A percentile compares a stretch with the other conserved stretches of the same genome.
phyloP scores from a whole-genome alignment of 2,888 invertebrate species.

The Polyploca ridens region DNA sequence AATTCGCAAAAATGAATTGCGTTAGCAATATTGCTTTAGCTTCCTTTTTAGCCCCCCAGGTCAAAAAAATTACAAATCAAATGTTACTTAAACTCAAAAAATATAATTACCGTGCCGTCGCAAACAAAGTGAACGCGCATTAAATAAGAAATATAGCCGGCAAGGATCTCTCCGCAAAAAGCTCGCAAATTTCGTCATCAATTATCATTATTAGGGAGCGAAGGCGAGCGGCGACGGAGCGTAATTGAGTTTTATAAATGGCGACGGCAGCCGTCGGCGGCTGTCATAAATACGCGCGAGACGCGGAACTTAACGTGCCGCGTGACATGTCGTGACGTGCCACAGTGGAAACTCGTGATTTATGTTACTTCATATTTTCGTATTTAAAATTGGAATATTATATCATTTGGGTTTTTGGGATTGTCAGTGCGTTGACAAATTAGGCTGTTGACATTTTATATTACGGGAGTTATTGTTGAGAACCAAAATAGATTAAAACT shows the following conservation, averaged over 20 bases:
- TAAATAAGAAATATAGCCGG: constrained; percentile 75
- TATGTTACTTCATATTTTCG: constrained; percentile 16
- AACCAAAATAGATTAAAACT: too few relatives aligned
- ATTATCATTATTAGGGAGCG: constrained; percentile 82
- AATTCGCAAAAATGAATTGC: too few relatives aligned
- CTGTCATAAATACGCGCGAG: constrained; percentile 58
- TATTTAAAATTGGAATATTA: constrained; percentile 6
- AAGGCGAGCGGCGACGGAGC: constrained; percentile 56
- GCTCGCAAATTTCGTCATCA: constrained; percentile 84
- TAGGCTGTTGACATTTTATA: neutral
- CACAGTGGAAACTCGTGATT: constrained; percentile 32
- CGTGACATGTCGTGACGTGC: constrained; percentile 21
- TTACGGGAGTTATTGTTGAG: too few relatives aligned
- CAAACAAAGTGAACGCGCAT: constrained; percentile 49
- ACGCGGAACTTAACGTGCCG: constrained; percentile 28
- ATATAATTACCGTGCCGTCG: constrained; percentile 31
- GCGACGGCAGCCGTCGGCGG: constrained; percentile 61
- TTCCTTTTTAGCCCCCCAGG: too few relatives aligned
- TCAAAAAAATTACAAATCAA: too few relatives aligned
- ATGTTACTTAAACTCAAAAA: neutral
- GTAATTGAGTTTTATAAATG: constrained; percentile 84
- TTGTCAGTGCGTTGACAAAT: neutral
- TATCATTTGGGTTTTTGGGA: neutral
- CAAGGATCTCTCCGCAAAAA: constrained; percentile 80
- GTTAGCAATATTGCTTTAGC: too few relatives aligned